Evolutionary conservation across 2,797 vertebrate genomes (phyloP).

Genomic region (Coregonus suidteri): DNA sequence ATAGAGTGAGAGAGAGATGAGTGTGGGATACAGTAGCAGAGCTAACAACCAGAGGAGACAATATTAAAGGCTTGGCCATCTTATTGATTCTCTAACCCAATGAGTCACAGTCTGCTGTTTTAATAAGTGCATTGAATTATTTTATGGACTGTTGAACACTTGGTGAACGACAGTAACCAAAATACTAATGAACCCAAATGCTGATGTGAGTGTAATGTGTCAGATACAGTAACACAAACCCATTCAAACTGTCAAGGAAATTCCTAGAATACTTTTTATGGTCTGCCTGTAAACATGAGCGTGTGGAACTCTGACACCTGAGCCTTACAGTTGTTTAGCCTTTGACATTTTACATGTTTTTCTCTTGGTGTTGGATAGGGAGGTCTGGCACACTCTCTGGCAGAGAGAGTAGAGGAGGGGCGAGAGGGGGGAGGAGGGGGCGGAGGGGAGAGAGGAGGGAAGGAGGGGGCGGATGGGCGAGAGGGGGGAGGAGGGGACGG

Average conservation of each 20-base stretch:
- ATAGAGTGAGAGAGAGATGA: constrained; percentile 2
- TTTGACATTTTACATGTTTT: constrained; percentile 39
- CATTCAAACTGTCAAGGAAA: too few relatives aligned
- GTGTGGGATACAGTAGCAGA: background rate
- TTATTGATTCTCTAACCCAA: background rate
- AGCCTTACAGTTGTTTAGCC: constrained; percentile 17
- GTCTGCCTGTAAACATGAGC: too few relatives aligned
- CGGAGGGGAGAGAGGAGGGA: constrained; percentile 36
- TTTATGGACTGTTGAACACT: too few relatives aligned
- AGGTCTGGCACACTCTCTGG: background rate
- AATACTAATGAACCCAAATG: too few relatives aligned
- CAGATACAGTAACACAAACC: too few relatives aligned
- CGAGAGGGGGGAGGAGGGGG: background rate
- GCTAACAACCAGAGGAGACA: constrained; percentile 20
- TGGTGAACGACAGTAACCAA: too few relatives aligned
- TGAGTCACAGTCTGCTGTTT: too few relatives aligned
- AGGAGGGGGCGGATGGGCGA: too few relatives aligned
- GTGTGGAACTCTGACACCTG: constrained; percentile 12
- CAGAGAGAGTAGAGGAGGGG: background rate
- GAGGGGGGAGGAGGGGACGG: too few relatives aligned
- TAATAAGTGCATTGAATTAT: too few relatives aligned
- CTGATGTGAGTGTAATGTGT: too few relatives aligned
- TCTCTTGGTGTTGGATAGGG: constrained; percentile 1
- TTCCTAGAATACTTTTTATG: too few relatives aligned
- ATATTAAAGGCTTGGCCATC: background rate